Conservation (phyloP, 2,888 invertebrate genomes). For the Lomographa bimaculata region DNA sequence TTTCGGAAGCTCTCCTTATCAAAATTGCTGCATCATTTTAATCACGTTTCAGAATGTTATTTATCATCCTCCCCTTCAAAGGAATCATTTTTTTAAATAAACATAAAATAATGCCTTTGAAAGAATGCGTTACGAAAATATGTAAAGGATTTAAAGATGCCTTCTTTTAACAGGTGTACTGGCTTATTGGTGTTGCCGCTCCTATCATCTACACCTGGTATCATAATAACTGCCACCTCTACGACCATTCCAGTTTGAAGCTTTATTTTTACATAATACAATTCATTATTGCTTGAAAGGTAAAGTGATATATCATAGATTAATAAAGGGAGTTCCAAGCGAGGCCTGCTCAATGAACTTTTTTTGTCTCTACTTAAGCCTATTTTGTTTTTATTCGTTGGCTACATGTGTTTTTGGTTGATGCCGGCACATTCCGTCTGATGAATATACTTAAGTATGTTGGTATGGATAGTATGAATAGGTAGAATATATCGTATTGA, state of each 20-base stretch:
- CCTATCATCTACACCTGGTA: constrained; percentile 12
- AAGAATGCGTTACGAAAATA: constrained; percentile 77
- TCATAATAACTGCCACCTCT: constrained; percentile 1
- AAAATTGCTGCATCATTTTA: constrained; percentile 65
- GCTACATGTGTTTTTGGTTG: constrained; percentile 67
- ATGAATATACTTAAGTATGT: constrained; percentile 62
- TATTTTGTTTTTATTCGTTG: constrained; percentile 77
- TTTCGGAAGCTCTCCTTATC: constrained; percentile 55
- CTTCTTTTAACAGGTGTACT: constrained; percentile 72
- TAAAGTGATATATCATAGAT: not conserved
- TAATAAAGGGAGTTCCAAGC: too few species aligned
- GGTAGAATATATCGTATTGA: too few species aligned
- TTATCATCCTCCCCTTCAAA: constrained; percentile 55
- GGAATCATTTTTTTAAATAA: constrained; percentile 55
- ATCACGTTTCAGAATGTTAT: constrained; percentile 61
- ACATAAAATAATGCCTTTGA: constrained; percentile 61
- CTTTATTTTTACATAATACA: too few species aligned
- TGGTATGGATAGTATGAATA: too few species aligned
- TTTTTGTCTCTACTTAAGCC: constrained; percentile 68
- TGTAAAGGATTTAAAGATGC: constrained; percentile 67
- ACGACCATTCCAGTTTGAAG: constrained; percentile 10
- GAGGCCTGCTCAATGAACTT: constrained; percentile 70
- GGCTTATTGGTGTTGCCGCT: constrained; percentile 42
- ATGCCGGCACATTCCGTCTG: constrained; percentile 67
- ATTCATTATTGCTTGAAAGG: constrained; percentile 22